A percentile compares a stretch with the other conserved stretches of the same genome.
Conservation (phyloP, 2,888 invertebrate species). For the Altica lythri region DNA sequence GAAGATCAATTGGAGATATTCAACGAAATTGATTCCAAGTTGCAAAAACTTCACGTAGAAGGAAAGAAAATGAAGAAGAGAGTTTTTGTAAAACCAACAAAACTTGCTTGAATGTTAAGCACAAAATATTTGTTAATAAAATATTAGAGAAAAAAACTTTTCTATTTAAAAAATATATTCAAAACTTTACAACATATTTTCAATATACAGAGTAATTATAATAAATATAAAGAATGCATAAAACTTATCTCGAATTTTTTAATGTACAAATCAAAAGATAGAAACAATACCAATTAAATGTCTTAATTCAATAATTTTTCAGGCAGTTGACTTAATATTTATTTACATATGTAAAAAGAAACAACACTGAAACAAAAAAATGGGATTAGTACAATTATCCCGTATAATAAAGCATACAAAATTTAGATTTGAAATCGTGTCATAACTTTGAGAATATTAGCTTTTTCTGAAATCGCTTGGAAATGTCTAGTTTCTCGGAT, state of each 20-base stretch:
- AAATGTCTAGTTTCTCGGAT: too few species aligned
- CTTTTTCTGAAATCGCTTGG: too few species aligned
- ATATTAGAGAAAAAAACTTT: constrained; percentile 9
- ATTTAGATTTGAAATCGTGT: too few species aligned
- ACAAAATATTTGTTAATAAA: too few species aligned
- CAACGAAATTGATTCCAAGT: constrained; percentile 77
- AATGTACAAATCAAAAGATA: constrained; percentile 38
- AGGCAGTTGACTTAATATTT: constrained; percentile 31
- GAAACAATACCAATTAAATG: constrained; percentile 34
- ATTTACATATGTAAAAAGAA: constrained; percentile 31
- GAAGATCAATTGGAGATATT: constrained; percentile 88
- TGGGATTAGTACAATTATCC: too few species aligned
- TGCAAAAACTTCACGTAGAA: constrained; percentile 72
- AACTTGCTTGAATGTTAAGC: constrained; percentile 56
- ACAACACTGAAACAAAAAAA: too few species aligned
- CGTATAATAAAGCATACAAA: too few species aligned
- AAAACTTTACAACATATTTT: constrained; percentile 40
- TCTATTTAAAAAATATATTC: constrained; percentile 41
- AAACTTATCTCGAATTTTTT: constrained; percentile 36
- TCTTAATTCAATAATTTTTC: constrained; percentile 23
- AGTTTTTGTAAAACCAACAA: constrained; percentile 64
- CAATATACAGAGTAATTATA: constrained; percentile 40
- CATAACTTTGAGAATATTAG: too few species aligned
- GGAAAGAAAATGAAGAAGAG: constrained; percentile 67
- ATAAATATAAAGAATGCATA: constrained; percentile 42